These are phyloP conservation scores for Podiceps cristatus DNA, from an alignment of 2,113 vertebrate species.

Conservation along the genomic window DNA sequence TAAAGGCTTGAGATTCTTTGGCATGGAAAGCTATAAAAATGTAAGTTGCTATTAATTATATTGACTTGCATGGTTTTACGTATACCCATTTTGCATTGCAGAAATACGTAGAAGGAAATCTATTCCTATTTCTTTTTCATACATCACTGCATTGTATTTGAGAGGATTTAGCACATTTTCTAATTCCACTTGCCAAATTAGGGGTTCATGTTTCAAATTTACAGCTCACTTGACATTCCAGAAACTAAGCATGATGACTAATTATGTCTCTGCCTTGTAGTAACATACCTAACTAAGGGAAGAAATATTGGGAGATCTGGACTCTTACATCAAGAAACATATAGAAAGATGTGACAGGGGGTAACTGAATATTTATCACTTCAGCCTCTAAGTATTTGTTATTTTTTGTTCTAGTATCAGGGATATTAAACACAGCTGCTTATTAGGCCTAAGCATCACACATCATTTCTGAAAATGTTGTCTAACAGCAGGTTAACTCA, in stretches of 20 bases:
- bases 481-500: not conserved
- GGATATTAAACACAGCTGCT: not conserved
- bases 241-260: not conserved
- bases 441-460: not conserved
- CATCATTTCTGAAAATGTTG: not conserved
- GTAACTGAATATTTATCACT: not conserved
- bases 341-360: not conserved
- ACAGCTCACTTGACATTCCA: not conserved
- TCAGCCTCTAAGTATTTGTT: not conserved
- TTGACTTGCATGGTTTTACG: not conserved
- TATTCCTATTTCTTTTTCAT: not conserved
- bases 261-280: not conserved
- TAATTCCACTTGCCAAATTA: not conserved
- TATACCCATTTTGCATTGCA: not conserved
- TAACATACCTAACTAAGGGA: not conserved
- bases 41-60: not conserved
- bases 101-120: not conserved
- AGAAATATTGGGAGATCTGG: not conserved
- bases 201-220: not conserved
- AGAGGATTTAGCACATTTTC: conserved; percentile 20
- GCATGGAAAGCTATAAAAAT: not conserved
- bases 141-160: not conserved
- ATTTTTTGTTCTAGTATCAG: not conserved
- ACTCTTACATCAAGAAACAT: not conserved
- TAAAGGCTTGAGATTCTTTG: not conserved